Evolutionary conservation across 2,888 invertebrate genomes (phyloP).

Genomic region (Chymomyza fuscimana): DNA sequence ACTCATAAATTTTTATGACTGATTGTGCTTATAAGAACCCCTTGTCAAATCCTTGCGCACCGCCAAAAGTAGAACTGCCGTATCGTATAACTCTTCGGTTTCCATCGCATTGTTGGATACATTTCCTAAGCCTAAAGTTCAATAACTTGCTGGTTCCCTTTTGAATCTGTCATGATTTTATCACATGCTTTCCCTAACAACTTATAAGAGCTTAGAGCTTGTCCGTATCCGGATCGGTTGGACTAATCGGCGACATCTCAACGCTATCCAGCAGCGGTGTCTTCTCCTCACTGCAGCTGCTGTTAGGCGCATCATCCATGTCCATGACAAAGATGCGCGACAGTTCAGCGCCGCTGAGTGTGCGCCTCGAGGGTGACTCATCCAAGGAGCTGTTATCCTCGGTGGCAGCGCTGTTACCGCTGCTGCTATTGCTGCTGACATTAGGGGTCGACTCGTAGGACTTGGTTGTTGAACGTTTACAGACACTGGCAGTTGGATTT

Average conservation of each 20-base stretch:
- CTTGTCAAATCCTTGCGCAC: constrained; percentile 30
- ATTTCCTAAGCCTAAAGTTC: constrained; percentile 39
- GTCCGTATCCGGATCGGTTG: constrained; percentile 75
- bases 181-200: constrained; percentile 70
- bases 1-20: background rate
- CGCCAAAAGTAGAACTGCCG: background rate
- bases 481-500: constrained; percentile 34
- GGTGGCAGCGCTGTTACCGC: constrained; percentile 41
- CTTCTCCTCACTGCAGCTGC: constrained; percentile 79
- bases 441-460: constrained; percentile 73
- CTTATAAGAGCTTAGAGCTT: constrained; percentile 60
- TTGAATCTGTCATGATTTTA: constrained; percentile 44
- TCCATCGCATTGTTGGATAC: background rate
- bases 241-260: constrained; percentile 80
- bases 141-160: constrained; percentile 46
- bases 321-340: constrained; percentile 76
- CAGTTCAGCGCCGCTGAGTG: constrained; percentile 72
- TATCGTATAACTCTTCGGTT: background rate
- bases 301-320: constrained; percentile 71
- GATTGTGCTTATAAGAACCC: background rate
- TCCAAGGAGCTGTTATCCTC: constrained; percentile 75
- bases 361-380: constrained; percentile 75
- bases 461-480: constrained; percentile 46
- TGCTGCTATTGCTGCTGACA: constrained; percentile 47
- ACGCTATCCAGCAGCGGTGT: constrained; percentile 79